phyloP scores from a whole-genome alignment of 2,113 vertebrate species.

The Psilopogon haemacephalus region DNA sequence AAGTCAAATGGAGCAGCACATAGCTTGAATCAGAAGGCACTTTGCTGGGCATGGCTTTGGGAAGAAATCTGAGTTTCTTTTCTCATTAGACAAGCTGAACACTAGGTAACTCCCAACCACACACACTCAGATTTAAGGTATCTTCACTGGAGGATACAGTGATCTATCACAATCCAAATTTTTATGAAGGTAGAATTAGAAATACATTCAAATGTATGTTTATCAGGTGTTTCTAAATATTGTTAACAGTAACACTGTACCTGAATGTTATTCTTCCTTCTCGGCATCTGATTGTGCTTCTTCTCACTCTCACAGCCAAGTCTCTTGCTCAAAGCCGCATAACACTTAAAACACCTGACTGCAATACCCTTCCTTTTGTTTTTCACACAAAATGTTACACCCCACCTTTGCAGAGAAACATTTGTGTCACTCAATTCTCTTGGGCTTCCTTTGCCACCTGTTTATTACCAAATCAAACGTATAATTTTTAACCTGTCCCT shows the following conservation, averaged over 20 bases:
- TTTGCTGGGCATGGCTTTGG: neutral
- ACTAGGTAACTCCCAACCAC: neutral
- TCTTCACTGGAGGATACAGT: neutral
- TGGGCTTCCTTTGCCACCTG: neutral
- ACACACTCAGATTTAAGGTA: neutral
- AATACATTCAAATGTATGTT: neutral
- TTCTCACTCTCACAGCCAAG: neutral
- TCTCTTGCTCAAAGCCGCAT: neutral
- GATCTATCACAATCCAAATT: neutral
- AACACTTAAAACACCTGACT: neutral
- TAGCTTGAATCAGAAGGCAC: neutral
- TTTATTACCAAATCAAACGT: neutral
- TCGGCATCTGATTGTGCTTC: neutral
- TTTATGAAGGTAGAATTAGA: neutral
- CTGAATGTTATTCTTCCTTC: neutral
- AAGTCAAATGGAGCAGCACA: neutral
- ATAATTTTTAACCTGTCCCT: neutral
- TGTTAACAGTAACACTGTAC: neutral
- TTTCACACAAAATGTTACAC: neutral
- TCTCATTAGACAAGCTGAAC: neutral
- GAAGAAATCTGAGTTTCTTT: neutral
- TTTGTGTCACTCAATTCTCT: neutral
- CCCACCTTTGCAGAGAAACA: neutral
- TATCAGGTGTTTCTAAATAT: neutral
- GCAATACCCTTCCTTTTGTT: neutral